Base-by-base conservation (phyloP, 2,888 invertebrate species). In the Epirrhoe tristata region DNA sequence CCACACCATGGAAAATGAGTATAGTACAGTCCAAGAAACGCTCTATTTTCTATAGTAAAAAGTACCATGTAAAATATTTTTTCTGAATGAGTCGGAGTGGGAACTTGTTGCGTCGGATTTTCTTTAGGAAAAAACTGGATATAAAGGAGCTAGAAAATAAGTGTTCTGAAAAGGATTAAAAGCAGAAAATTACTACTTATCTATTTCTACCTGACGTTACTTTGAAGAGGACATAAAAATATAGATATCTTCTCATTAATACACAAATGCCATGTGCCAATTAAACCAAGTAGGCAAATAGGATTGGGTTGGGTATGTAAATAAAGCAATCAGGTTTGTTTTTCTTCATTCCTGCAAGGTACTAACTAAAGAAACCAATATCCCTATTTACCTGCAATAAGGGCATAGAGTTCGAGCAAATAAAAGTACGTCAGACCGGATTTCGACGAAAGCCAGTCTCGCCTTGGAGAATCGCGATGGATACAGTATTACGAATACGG, bases 381-480 rank as follows among this genome's bases (percentile, higher is more conserved):
- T 76, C 71, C 74, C 68, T 72, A 68, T 76, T 72, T 67, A 70
- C 63, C 52, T 58, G 71, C 79, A 78, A 79, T 82, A 78, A 80
- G 76, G 74, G 70, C 73, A 76, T 73, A 73, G 70, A 64, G 69
- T 66, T 74, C 72, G 74, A 70, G 74, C 75, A 78, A 81, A 85
- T 82, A 82, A 82, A 82, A 80, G 76, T 81, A 80, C 76, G 73
- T 46, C 74, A 69, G 81, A 83, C 85, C 83, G 82, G 85, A 86
- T 88, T 85, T 83, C 77, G 83, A 81, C 80, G 81, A 83, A 81
- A 81, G 80, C 81, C 80, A 73, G 78, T 74, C 79, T 82, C 73
- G 82, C 81, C 83, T 84, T 84, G 82, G 77, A 81, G 75, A 79
- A 81, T 78, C 81, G 80, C 81, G 81, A 79, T 83, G 59, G 46